A percentile compares a stretch with the other conserved stretches of the same genome.
Evolutionary conservation across 2,888 invertebrate species (phyloP).

Genomic region (Clitarchus hookeri): DNA sequence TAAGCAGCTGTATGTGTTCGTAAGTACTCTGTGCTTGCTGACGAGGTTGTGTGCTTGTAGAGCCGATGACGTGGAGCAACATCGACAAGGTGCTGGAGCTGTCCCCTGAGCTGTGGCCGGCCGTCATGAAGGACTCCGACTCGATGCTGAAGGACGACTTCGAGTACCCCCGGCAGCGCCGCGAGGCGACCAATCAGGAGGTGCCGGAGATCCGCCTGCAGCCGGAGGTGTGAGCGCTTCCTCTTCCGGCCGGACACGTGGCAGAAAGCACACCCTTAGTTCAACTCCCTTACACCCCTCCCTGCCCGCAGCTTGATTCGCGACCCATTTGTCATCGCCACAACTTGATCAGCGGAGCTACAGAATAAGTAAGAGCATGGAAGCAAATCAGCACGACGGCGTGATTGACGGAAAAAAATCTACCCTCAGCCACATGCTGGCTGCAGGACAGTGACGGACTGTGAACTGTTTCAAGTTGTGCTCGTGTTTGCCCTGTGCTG

Average conservation of each 20-base stretch:
- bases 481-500: no score
- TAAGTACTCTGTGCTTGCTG: no score
- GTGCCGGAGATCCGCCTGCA: conserved; percentile 28
- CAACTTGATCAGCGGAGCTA: no score
- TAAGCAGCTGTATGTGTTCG: no score
- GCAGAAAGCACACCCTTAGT: neutral
- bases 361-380: no score
- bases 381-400: no score
- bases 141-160: conserved; percentile 24
- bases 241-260: neutral
- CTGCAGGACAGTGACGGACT: no score
- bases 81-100: conserved; percentile 38
- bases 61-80: conserved; percentile 27
- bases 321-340: no score
- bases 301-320: no score
- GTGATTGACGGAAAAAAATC: no score
- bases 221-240: conserved; percentile 25
- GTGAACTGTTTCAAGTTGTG: no score
- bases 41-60: neutral
- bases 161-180: conserved; percentile 26
- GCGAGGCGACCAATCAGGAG: conserved; percentile 9
- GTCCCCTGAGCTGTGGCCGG: conserved; percentile 36
- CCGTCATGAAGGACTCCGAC: conserved; percentile 29
- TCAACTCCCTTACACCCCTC: neutral
- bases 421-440: no score